Conservation (phyloP, 2,113 vertebrate species). For the Bettongia penicillata region DNA sequence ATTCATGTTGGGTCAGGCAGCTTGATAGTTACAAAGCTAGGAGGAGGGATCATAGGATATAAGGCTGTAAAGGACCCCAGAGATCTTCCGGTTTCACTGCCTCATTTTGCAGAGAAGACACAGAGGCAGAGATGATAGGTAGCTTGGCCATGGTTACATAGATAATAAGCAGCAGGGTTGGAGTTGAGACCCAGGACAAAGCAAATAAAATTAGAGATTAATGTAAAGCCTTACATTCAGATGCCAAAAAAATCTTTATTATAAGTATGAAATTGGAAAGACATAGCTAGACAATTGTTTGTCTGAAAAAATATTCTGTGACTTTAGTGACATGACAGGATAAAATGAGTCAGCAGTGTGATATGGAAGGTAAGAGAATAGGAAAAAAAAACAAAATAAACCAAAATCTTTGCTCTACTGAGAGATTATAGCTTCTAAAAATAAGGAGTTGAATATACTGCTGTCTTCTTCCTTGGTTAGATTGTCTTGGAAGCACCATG, state of each 20-base stretch:
- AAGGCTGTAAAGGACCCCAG: background rate
- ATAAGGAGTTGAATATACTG: background rate
- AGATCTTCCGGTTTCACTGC: background rate
- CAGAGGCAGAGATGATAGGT: fast-evolving
- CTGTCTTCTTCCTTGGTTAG: background rate
- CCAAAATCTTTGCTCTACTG: background rate
- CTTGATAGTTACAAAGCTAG: no score
- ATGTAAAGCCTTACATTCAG: background rate
- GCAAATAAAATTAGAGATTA: background rate
- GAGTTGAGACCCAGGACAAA: background rate
- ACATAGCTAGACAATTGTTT: background rate
- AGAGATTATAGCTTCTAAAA: background rate
- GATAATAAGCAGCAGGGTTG: background rate
- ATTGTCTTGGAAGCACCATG: background rate
- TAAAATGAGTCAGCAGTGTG: background rate
- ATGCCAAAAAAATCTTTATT: background rate
- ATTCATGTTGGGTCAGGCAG: background rate
- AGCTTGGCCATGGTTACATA: background rate
- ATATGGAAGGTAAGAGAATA: background rate
- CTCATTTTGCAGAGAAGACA: background rate
- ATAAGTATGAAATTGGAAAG: background rate
- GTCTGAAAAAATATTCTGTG: background rate
- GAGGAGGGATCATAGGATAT: background rate
- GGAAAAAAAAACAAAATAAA: background rate
- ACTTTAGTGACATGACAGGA: background rate